Percentiles rank a stretch among this genome's conserved stretches.
phyloP scores from a whole-genome alignment of 1,140 invertebrate genomes.

The roundworm (Caenorhabditis elegans) region DNA sequence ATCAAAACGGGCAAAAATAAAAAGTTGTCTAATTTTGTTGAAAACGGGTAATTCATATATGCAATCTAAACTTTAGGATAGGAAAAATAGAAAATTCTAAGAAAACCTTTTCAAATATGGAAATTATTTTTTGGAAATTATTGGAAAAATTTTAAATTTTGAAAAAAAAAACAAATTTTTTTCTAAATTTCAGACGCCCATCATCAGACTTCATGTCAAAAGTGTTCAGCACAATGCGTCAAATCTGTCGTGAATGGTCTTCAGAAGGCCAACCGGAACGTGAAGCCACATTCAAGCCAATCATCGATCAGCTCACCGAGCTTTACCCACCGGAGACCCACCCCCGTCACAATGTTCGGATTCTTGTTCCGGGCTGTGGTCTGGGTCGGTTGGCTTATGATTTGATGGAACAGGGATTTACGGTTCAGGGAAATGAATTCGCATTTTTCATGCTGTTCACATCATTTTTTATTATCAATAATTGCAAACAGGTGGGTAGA shows the following conservation, averaged over 20 bases:
- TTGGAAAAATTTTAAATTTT: too few species aligned
- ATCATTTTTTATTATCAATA: slow-evolving; percentile 27
- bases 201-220: slow-evolving; percentile 26
- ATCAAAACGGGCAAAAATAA: too few species aligned
- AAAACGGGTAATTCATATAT: too few species aligned
- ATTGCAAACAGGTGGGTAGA: not conserved
- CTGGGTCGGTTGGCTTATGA: slow-evolving; percentile 27
- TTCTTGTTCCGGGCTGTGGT: slow-evolving; percentile 34
- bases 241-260: slow-evolving; percentile 38
- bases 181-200: not conserved
- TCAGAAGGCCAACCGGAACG: slow-evolving; percentile 5
- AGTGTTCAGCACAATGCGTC: slow-evolving; percentile 35
- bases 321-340: not conserved
- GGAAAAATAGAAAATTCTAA: too few species aligned
- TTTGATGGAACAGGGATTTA: slow-evolving; percentile 24
- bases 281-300: not conserved
- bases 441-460: slow-evolving; percentile 34
- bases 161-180: too few species aligned
- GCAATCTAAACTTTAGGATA: too few species aligned
- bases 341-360: not conserved
- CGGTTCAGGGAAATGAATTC: slow-evolving; percentile 39
- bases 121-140: too few species aligned
- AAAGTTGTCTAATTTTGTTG: too few species aligned
- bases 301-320: not conserved
- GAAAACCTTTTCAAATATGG: too few species aligned